A percentile compares a stretch with the other conserved stretches of the same genome.
Conservation (phyloP, 2,113 vertebrate species). For the Rhynchomys soricoides region DNA sequence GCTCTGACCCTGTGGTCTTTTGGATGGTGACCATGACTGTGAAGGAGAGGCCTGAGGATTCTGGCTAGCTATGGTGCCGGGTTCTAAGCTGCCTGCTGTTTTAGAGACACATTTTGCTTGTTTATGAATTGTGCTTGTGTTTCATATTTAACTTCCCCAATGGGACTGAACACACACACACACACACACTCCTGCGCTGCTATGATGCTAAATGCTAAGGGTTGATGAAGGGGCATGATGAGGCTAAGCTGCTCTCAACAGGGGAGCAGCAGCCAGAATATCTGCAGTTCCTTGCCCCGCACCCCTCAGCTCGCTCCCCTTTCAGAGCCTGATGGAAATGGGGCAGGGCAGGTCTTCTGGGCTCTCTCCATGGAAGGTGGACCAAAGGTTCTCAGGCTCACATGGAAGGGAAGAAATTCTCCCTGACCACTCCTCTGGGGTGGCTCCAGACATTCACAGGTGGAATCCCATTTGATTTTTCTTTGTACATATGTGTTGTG, state of each 20-base stretch:
- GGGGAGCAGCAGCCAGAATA: accelerated
- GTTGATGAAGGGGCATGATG: not conserved
- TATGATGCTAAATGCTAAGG: accelerated
- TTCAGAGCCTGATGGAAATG: not conserved
- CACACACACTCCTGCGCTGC: not conserved
- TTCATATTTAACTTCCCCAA: not conserved
- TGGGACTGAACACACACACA: not conserved
- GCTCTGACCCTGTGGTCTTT: not conserved
- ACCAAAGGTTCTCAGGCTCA: too few species aligned
- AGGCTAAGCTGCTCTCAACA: not conserved
- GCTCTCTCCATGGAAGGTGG: not conserved
- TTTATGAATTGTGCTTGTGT: not conserved
- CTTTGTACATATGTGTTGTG: not conserved
- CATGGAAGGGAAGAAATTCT: not conserved
- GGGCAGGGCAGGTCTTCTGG: not conserved
- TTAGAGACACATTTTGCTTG: not conserved
- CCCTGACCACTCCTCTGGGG: not conserved
- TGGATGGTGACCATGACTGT: accelerated
- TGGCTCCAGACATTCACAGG: not conserved
- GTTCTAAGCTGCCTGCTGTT: not conserved
- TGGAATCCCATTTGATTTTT: not conserved
- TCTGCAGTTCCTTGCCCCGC: accelerated
- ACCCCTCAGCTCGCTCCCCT: too few species aligned
- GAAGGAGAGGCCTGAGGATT: not conserved
- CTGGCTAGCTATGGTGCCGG: not conserved